Conservation (phyloP, 1,140 invertebrate genomes). For the Ostrea edulis region DNA sequence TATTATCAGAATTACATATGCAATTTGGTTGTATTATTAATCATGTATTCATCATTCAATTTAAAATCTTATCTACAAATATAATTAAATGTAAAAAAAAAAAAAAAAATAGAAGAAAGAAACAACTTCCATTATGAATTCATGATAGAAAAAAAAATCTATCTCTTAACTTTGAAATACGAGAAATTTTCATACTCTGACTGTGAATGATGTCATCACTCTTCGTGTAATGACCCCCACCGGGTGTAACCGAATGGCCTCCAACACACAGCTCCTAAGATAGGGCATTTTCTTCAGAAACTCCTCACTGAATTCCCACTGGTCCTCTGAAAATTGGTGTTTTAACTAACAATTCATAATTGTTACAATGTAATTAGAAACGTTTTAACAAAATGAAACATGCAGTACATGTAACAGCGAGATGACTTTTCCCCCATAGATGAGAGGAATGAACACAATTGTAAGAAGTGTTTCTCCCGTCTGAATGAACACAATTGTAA, state of each 20-base stretch:
- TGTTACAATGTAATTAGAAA: too few relatives aligned
- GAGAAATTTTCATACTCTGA: conserved; percentile 57
- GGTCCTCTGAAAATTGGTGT: neutral
- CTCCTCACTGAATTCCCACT: conserved; percentile 46
- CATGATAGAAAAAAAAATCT: neutral
- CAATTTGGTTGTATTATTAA: neutral
- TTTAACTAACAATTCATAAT: too few relatives aligned
- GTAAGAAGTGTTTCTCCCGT: too few relatives aligned
- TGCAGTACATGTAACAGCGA: too few relatives aligned
- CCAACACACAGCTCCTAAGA: conserved; percentile 67
- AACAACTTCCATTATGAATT: neutral
- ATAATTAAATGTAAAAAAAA: neutral
- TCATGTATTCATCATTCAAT: neutral
- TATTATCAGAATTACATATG: neutral
- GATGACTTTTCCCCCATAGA: too few relatives aligned
- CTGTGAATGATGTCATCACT: conserved; percentile 65
- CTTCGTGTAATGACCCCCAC: conserved; percentile 67
- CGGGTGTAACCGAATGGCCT: conserved; percentile 66
- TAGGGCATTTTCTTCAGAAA: conserved; percentile 62
- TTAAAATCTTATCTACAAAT: neutral
- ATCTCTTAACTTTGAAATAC: neutral
- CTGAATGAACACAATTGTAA: too few relatives aligned
- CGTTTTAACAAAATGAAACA: too few relatives aligned
- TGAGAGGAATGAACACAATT: too few relatives aligned
- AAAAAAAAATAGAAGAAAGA: neutral